These are phyloP conservation scores for Monarcha castaneiventris DNA, from an alignment of 2,113 vertebrate species.

Conservation along the genomic window DNA sequence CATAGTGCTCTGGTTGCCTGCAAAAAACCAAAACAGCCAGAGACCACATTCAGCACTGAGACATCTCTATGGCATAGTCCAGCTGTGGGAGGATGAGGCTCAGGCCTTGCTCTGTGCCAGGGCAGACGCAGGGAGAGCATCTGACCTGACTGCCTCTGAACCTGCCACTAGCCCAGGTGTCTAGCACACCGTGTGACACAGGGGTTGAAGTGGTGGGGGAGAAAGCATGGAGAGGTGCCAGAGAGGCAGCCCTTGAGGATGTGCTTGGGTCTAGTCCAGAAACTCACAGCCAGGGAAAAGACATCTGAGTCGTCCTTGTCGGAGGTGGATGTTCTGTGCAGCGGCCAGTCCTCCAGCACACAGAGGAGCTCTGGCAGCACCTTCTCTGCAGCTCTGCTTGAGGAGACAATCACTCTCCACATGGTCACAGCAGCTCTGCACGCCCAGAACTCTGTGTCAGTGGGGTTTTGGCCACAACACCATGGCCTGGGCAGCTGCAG, in stretches of 20 bases:
- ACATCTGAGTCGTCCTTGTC: not conserved
- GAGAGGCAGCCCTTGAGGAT: not conserved
- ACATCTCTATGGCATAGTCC: too few relatives aligned
- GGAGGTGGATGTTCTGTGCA: not conserved
- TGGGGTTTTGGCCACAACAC: not conserved
- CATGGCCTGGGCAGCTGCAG: not conserved
- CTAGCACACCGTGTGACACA: not conserved
- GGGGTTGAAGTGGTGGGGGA: not conserved
- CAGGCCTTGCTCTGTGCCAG: not conserved
- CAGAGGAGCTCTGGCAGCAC: not conserved
- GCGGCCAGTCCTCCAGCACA: not conserved
- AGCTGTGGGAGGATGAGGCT: not conserved
- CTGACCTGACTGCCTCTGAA: not conserved
- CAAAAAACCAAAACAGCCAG: not conserved
- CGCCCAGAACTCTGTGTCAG: not conserved
- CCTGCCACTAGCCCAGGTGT: not conserved
- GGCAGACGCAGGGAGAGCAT: not conserved
- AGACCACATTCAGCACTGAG: not conserved
- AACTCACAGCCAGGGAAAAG: not conserved
- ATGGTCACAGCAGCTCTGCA: not conserved
- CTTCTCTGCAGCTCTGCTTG: not conserved
- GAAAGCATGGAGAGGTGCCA: not conserved
- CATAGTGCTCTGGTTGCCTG: not conserved
- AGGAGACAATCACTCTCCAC: not conserved
- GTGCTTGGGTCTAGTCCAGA: not conserved